Conservation (phyloP, 2,797 vertebrate genomes). For the Babyrousa celebensis region DNA sequence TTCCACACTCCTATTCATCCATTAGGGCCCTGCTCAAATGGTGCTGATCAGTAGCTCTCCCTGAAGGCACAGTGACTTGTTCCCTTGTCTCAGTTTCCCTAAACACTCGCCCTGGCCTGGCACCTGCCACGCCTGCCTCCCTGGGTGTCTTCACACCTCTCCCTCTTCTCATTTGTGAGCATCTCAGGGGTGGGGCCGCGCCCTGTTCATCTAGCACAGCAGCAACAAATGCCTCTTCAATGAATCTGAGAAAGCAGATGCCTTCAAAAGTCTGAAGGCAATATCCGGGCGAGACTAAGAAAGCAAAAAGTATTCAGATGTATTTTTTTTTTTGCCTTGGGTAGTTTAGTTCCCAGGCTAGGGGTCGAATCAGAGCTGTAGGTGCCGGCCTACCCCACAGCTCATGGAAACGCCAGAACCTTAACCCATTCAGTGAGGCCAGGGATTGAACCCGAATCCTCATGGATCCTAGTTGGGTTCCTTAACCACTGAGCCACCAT, state of each 20-base stretch:
- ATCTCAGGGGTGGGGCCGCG: neutral
- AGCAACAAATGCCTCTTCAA: neutral
- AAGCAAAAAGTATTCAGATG: neutral
- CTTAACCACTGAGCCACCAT: too few relatives aligned
- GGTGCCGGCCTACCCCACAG: too few relatives aligned
- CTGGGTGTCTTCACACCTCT: neutral
- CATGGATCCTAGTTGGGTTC: too few relatives aligned
- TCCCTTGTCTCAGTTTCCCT: neutral
- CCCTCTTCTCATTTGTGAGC: neutral
- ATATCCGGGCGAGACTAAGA: neutral
- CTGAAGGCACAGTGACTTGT: neutral
- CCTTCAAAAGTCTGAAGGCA: slow-evolving; percentile 13
- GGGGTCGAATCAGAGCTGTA: too few relatives aligned
- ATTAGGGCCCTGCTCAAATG: neutral
- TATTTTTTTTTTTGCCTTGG: neutral
- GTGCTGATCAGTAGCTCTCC: neutral
- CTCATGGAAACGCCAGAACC: too few relatives aligned
- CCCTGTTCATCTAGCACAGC: neutral
- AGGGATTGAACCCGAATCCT: too few relatives aligned
- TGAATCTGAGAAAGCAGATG: neutral
- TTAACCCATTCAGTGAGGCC: too few relatives aligned
- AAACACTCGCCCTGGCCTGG: neutral
- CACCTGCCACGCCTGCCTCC: neutral
- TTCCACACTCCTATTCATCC: too few relatives aligned
- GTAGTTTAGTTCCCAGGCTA: neutral